A percentile compares a stretch with the other conserved stretches of the same genome.
phyloP scores from a whole-genome alignment of 2,797 vertebrate species.

The Ammospiza maritima region DNA sequence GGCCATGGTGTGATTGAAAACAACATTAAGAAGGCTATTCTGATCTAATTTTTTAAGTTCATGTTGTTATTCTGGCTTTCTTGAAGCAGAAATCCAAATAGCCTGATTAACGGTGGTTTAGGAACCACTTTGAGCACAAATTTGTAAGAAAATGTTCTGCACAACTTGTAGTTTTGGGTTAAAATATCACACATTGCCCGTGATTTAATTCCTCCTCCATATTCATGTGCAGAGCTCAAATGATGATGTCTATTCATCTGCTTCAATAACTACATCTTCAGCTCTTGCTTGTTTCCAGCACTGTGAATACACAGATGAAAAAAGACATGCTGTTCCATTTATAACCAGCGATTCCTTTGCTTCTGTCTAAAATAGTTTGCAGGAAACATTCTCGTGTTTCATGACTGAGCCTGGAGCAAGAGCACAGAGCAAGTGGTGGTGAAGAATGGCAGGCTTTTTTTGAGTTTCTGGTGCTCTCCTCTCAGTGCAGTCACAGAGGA shows the following conservation, averaged over 20 bases:
- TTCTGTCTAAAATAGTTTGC: not conserved
- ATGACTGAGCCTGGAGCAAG: not conserved
- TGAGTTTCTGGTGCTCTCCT: not conserved
- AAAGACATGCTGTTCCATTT: slow-evolving; percentile 27
- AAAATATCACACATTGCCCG: not conserved
- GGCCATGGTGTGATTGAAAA: not conserved
- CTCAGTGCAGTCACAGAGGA: not conserved
- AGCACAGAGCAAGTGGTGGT: not conserved
- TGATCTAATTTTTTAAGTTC: not conserved
- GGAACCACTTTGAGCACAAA: not conserved
- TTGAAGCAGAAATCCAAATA: slow-evolving; percentile 15
- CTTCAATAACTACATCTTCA: slow-evolving; percentile 28
- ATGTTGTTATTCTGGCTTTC: not conserved
- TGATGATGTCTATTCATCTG: slow-evolving; percentile 4
- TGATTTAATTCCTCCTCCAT: slow-evolving; percentile 46
- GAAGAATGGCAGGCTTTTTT: not conserved
- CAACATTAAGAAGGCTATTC: not conserved
- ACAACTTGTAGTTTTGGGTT: not conserved
- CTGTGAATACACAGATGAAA: slow-evolving; percentile 7
- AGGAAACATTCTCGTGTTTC: not conserved
- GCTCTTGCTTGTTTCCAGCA: not conserved
- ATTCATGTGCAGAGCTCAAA: slow-evolving; percentile 36
- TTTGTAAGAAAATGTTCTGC: not conserved
- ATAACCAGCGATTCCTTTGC: slow-evolving; percentile 8
- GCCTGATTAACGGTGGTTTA: not conserved